A percentile compares a stretch with the other conserved stretches of the same genome.
These are phyloP conservation scores for Lamellibrachia columna DNA, from an alignment of 2,888 invertebrate genomes.

Conservation along the genomic window DNA sequence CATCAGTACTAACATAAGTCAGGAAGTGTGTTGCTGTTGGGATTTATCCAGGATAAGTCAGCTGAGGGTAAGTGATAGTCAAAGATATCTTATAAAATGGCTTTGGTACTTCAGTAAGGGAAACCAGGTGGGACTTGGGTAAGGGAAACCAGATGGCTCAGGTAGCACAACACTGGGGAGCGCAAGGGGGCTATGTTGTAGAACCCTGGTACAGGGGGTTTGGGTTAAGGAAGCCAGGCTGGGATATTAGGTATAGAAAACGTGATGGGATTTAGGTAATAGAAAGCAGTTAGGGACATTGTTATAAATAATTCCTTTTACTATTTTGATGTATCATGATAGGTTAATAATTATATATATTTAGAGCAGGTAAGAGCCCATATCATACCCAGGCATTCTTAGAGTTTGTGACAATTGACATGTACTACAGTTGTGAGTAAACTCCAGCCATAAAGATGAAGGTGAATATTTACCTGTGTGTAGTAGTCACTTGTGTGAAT, in stretches of 20 bases:
- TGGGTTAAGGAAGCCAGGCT: too few relatives aligned
- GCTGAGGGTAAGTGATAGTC: not conserved
- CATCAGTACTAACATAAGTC: not conserved
- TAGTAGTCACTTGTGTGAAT: not conserved
- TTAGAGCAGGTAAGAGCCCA: not conserved
- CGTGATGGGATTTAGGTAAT: too few relatives aligned
- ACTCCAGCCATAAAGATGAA: not conserved
- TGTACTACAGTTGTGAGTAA: not conserved
- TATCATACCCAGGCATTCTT: not conserved
- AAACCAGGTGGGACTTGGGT: slow-evolving; percentile 1
- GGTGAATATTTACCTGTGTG: not conserved
- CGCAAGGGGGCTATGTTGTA: not conserved
- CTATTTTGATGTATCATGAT: not conserved
- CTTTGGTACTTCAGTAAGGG: not conserved
- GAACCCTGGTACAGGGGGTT: too few relatives aligned
- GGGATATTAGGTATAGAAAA: too few relatives aligned
- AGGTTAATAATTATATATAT: not conserved
- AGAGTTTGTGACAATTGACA: not conserved
- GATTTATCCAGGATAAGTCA: not conserved
- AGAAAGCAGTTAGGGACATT: too few relatives aligned
- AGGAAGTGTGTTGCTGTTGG: not conserved
- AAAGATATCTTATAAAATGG: not conserved
- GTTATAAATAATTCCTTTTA: not conserved
- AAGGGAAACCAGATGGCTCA: slow-evolving; percentile 3
- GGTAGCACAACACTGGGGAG: not conserved